These are phyloP conservation scores for Ornithoptera alexandrae DNA, from an alignment of 2,888 invertebrate genomes.

Conservation along the genomic window DNA sequence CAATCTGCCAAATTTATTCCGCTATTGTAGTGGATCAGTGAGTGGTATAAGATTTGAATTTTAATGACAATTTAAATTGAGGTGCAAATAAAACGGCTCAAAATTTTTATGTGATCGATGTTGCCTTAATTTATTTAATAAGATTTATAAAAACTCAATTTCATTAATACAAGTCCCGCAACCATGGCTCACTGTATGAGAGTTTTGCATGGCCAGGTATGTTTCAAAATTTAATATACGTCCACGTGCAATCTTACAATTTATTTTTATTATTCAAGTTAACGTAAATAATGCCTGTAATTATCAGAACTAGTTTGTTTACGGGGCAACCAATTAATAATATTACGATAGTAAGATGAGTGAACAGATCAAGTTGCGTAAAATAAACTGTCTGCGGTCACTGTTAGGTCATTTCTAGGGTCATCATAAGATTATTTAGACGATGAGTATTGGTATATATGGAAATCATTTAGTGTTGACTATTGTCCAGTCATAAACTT, in stretches of 20 bases:
- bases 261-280: slow-evolving; percentile 14
- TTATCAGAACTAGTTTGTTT: slow-evolving; percentile 51
- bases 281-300: slow-evolving; percentile 25
- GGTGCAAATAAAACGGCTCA: slow-evolving; percentile 43
- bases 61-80: slow-evolving; percentile 39
- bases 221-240: slow-evolving; percentile 43
- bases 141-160: slow-evolving; percentile 44
- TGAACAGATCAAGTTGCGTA: slow-evolving; percentile 56
- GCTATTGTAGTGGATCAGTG: slow-evolving; percentile 47
- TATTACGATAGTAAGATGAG: slow-evolving; percentile 52
- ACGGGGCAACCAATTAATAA: slow-evolving; percentile 50
- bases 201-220: slow-evolving; percentile 89
- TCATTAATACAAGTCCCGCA: slow-evolving; percentile 62
- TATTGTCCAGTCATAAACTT: slow-evolving; percentile 31
- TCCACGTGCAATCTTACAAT: slow-evolving; percentile 43
- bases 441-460: slow-evolving; percentile 22
- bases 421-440: slow-evolving; percentile 36
- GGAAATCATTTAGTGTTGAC: slow-evolving; percentile 13
- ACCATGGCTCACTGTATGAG: slow-evolving; percentile 89
- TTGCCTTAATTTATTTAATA: slow-evolving; percentile 56
- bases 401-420: slow-evolving; percentile 35
- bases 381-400: slow-evolving; percentile 55
- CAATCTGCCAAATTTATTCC: slow-evolving; percentile 41
- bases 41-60: slow-evolving; percentile 35
- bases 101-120: slow-evolving; percentile 59